A percentile compares a stretch with the other conserved stretches of the same genome.
phyloP scores from a whole-genome alignment of 2,888 invertebrate species.

The Mythimna lalbum region DNA sequence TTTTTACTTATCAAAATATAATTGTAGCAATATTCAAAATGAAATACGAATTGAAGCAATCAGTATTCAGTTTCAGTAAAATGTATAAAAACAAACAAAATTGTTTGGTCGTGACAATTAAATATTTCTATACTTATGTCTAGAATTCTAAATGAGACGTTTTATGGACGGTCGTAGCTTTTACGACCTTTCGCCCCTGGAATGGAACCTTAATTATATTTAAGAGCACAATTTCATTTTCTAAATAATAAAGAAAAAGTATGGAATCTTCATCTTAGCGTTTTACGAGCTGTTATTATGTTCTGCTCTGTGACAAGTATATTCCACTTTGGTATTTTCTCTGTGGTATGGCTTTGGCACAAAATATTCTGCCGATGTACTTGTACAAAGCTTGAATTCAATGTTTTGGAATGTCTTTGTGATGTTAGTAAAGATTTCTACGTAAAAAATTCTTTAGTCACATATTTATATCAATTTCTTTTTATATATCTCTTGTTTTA shows the following conservation, averaged over 20 bases:
- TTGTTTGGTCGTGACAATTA: conserved; percentile 42
- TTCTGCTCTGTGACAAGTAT: conserved; percentile 19
- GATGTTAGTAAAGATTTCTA: background rate
- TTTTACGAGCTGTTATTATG: conserved; percentile 25
- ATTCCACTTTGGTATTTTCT: conserved; percentile 20
- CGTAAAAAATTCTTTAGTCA: background rate
- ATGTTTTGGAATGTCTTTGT: conserved; percentile 5
- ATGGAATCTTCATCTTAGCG: conserved; percentile 15
- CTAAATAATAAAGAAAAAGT: conserved; percentile 55
- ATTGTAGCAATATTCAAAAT: conserved; percentile 18
- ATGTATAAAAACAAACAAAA: conserved; percentile 44
- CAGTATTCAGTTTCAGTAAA: conserved; percentile 37
- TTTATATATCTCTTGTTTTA: no score
- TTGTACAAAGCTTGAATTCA: background rate
- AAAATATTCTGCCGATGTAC: background rate
- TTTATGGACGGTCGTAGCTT: conserved; percentile 47
- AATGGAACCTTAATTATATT: conserved; percentile 55
- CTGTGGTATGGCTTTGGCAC: background rate
- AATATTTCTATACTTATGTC: conserved; percentile 45
- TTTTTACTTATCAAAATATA: conserved; percentile 9
- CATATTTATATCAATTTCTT: background rate
- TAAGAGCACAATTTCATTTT: conserved; percentile 49
- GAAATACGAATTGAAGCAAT: conserved; percentile 36
- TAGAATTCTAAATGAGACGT: conserved; percentile 54
- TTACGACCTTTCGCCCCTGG: conserved; percentile 47